Conservation (phyloP, 2,113 vertebrate species). For the Illadopsis cleaveri region DNA sequence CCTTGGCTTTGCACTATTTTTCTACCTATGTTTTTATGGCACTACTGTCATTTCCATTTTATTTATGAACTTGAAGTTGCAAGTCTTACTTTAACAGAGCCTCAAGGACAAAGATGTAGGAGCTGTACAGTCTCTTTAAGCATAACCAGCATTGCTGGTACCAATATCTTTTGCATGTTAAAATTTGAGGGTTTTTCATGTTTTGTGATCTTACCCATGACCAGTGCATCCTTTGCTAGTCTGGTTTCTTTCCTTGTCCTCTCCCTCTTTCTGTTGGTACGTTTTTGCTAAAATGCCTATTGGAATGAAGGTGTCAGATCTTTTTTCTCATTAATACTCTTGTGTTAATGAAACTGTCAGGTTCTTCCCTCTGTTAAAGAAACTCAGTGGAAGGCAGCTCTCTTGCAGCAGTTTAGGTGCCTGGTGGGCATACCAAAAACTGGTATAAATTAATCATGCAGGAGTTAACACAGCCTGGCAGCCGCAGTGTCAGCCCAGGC, state of each 20-base stretch:
- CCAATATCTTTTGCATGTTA: not conserved
- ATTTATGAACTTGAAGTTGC: constrained; percentile 15
- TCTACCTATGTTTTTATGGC: constrained; percentile 36
- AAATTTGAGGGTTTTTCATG: not conserved
- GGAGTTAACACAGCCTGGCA: not conserved
- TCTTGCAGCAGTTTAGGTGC: not conserved
- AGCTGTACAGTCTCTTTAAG: not conserved
- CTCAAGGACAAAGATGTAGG: not conserved
- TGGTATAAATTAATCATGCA: not conserved
- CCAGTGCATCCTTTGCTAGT: not conserved
- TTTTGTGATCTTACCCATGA: not conserved
- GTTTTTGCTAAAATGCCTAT: not conserved
- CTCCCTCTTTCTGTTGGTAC: not conserved
- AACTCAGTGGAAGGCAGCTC: not conserved
- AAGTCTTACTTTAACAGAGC: not conserved
- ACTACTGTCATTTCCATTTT: constrained; percentile 26
- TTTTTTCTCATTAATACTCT: not conserved
- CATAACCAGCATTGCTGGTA: not conserved
- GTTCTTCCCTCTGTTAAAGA: not conserved
- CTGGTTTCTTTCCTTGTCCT: not conserved
- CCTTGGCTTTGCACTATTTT: constrained; percentile 60
- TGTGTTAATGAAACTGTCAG: not conserved
- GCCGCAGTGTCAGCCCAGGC: not conserved
- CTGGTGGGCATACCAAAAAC: not conserved
- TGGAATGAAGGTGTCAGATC: not conserved